These are phyloP conservation scores for Teleopsis dalmanni DNA, from an alignment of 1,140 invertebrate genomes.

Conservation along the genomic window DNA sequence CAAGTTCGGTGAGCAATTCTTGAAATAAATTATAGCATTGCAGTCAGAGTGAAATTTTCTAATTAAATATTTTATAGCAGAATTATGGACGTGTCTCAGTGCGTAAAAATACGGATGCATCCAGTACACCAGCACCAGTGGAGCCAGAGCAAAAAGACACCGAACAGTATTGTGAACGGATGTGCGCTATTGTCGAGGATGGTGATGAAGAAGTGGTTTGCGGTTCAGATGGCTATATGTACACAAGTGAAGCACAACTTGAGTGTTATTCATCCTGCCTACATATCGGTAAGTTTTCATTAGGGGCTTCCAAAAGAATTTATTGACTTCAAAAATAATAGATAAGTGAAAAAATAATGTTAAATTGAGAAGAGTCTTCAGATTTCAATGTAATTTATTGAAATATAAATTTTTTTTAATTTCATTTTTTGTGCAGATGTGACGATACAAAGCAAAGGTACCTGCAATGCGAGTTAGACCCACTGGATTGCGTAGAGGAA, in stretches of 20 bases:
- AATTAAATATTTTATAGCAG: constrained; percentile 3
- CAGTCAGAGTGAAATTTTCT: neutral
- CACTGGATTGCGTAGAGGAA: too few species aligned
- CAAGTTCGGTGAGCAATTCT: constrained; percentile 15
- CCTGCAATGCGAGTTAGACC: constrained; percentile 17
- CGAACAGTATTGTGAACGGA: constrained; percentile 36
- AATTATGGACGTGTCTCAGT: constrained; percentile 9
- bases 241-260: constrained; percentile 36
- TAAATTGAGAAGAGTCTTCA: too few species aligned
- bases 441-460: constrained; percentile 37
- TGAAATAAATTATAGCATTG: neutral
- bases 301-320: neutral
- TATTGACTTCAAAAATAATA: neutral
- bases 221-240: constrained; percentile 41
- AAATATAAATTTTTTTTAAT: neutral
- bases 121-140: neutral
- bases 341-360: too few species aligned
- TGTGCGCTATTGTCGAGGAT: constrained; percentile 40
- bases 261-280: constrained; percentile 37
- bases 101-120: neutral
- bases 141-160: constrained; percentile 23
- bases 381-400: neutral
- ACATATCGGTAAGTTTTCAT: constrained; percentile 27
- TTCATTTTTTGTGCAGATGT: constrained; percentile 23
- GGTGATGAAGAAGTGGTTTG: constrained; percentile 40